These are phyloP conservation scores for Psittacus erithacus DNA, from an alignment of 2,113 vertebrate species.

Conservation along the genomic window DNA sequence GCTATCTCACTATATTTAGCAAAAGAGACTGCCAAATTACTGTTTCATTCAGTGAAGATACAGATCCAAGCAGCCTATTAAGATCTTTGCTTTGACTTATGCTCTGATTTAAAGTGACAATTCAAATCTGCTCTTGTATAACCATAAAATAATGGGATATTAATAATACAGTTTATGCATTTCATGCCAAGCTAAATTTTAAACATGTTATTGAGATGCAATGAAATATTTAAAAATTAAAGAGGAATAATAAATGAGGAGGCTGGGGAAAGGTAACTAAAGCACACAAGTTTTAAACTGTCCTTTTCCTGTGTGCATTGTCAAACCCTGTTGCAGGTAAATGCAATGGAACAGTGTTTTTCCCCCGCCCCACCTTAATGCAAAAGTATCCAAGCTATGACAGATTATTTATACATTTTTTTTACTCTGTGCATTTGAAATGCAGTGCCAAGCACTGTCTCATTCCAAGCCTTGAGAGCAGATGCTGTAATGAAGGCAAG, in stretches of 20 bases:
- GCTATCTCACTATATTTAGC: slow-evolving; percentile 31
- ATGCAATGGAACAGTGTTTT: not conserved
- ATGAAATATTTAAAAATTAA: slow-evolving; percentile 61
- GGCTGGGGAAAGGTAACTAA: slow-evolving; percentile 8
- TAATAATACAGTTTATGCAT: slow-evolving; percentile 66
- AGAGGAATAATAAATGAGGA: slow-evolving; percentile 27
- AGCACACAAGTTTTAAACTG: not conserved
- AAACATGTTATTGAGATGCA: slow-evolving; percentile 42
- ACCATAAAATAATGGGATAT: slow-evolving; percentile 54
- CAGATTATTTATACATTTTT: not conserved
- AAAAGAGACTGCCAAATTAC: slow-evolving; percentile 54
- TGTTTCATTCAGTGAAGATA: slow-evolving; percentile 62
- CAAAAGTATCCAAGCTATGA: not conserved
- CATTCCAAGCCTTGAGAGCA: not conserved
- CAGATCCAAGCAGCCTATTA: slow-evolving; percentile 45
- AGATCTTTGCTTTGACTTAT: slow-evolving; percentile 42
- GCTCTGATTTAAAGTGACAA: slow-evolving; percentile 60
- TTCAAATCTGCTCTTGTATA: slow-evolving; percentile 57
- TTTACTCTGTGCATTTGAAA: not conserved
- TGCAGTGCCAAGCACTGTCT: not conserved
- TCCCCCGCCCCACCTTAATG: not conserved
- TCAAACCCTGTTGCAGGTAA: not conserved
- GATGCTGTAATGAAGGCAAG: not conserved
- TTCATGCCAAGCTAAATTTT: slow-evolving; percentile 42
- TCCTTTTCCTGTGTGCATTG: not conserved